Evolutionary conservation across 2,888 invertebrate genomes (phyloP), one percentile per base, ranked within the genome.

Genomic region (Busseola fusca): DNA sequence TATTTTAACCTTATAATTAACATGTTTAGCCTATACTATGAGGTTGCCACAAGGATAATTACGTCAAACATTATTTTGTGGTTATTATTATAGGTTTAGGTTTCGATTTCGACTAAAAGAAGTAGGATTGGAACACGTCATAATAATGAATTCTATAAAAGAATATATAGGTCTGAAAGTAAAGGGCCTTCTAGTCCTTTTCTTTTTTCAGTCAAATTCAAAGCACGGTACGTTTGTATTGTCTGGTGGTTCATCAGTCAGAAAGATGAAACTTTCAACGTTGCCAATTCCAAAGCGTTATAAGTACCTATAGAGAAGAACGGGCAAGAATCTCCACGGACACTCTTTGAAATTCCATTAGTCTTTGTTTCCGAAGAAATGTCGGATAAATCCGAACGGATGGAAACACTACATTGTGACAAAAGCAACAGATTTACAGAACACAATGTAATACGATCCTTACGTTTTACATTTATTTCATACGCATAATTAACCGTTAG

Each of bases 1-100:
- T 77, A 83, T 75, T 78, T 72, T 64, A 83, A 65, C 71, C 50
- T 64, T 63, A 72, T 54, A 25, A 60, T 69, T 72, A 60, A 72
- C 56, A 59, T 69, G 69, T 65, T 67, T 42, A 57, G 54, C 27
- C 30, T 21, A 57, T 16, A 1, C 27, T 72, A 21, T 57, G 64
- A 66, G 50, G 37, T 60, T 72, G 59, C 52, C 18, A 75, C 62
- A 56, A 79, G 73, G 78, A 77, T 73, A 73, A 64, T 56, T 42
- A 63, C 57, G 42, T 57, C 16, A 56, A 62, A 54, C 34, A 60
- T 57, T 50, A 54, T 65, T 45, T 67, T 45, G 45, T 66, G 69
- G 21, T 60, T 45, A 37, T 74, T 21, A 50, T 6, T 45, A 7
- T 45, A 16, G 27, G 45, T 42, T 58, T 30, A 30, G 37, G 37